Conservation (phyloP, 2,113 vertebrate genomes). For the Aldabrachelys gigantea region DNA sequence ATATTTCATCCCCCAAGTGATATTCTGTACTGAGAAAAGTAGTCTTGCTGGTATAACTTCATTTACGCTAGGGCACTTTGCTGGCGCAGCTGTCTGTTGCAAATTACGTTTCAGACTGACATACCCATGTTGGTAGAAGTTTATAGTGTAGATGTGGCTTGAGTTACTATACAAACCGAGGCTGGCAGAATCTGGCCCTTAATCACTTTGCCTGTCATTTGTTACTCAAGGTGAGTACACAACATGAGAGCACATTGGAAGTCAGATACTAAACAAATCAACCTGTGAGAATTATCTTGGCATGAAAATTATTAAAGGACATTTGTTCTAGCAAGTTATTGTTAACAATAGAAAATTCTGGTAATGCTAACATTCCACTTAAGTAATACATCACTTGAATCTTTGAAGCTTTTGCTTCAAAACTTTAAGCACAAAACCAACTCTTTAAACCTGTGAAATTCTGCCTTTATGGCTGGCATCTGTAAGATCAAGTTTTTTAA, state of each 20-base stretch:
- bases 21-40: too few relatives aligned
- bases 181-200: neutral
- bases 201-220: neutral
- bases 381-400: neutral
- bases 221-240: neutral
- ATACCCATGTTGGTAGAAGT: fast-evolving
- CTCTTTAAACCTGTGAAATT: neutral
- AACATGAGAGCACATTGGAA: neutral
- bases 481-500: neutral
- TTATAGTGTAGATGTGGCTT: fast-evolving
- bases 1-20: too few relatives aligned
- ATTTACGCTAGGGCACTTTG: neutral
- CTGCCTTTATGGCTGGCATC: neutral
- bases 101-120: neutral
- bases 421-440: neutral
- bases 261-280: neutral
- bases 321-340: neutral
- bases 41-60: neutral
- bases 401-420: neutral
- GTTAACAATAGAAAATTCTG: neutral
- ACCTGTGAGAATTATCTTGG: neutral
- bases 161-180: neutral
- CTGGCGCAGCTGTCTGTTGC: neutral
- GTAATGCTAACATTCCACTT: neutral
- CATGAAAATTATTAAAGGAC: neutral